Evolutionary conservation across 2,888 invertebrate genomes (phyloP), one percentile per base, ranked within the genome.

Genomic region (Eristalis tenax): DNA sequence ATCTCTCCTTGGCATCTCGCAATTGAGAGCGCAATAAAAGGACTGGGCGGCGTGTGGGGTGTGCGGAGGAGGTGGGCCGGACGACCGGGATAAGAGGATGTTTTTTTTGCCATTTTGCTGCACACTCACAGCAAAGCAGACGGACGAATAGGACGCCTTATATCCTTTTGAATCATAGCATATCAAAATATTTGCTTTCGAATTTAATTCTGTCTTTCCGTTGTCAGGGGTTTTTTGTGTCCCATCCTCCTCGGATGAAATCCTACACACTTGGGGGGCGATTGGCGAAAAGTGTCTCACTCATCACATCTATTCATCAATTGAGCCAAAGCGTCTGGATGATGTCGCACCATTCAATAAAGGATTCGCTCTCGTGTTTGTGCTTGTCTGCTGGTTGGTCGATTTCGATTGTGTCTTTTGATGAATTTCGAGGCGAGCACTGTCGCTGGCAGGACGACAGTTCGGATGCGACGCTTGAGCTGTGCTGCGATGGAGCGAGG

Each of bases 121-220:
- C 75, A 22, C n/a, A 61, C 59, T 59, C 63, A 40, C 38, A 2
- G n/a, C 26, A 43, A 50, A 8, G 28, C 10, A 43, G 61, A 18
- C 57, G 74, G 61, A 43, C 50, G 40, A 77, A 73, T 38, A 59
- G 66, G 74, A 74, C 59, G 61, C 56, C 76, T 66, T 68, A 74
- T 28, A 82, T 74, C 71, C 66, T 65, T 83, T 79, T 83, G 83
- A 87, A 76, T 87, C 76, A 69, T 69, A 32, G 76, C 57, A 79
- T 69, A 76, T 83, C 87, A 87, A 87, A 87, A 87, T 83, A 83
- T 87, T 87, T 87, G 79, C 83, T 76, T 76, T 79, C 40, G 70
- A 83, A 71, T 83, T 75, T 50, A 56, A 75, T 56, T 85, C 18
- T 56, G 18, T n/a, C 61, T 71, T 78, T 59, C 38, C 61, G 59